phyloP scores from a whole-genome alignment of 2,113 vertebrate genomes.

The Bos taurus region ARS-UCD2.0 NC_037345.1:51463001-51463500 shows the following conservation, averaged over 20 bases:
- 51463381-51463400: background rate
- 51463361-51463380: background rate
- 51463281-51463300: background rate
- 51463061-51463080: background rate
- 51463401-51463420: background rate
- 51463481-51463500: background rate
- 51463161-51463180: background rate
- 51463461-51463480: background rate
- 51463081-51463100: background rate
- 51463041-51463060: background rate
- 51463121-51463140: background rate
- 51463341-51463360: background rate
- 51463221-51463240: background rate
- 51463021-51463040: background rate
- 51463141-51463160: background rate
- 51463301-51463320: background rate
- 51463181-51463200: background rate
- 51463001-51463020: background rate
- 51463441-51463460: background rate
- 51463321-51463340: background rate
- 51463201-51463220: background rate
- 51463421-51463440: background rate
- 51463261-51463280: background rate
- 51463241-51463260: background rate
- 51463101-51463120: background rate